Evolutionary conservation across 2,888 invertebrate genomes (phyloP), one percentile per base, ranked within the genome.

Genomic region (Tridacna crocea): DNA sequence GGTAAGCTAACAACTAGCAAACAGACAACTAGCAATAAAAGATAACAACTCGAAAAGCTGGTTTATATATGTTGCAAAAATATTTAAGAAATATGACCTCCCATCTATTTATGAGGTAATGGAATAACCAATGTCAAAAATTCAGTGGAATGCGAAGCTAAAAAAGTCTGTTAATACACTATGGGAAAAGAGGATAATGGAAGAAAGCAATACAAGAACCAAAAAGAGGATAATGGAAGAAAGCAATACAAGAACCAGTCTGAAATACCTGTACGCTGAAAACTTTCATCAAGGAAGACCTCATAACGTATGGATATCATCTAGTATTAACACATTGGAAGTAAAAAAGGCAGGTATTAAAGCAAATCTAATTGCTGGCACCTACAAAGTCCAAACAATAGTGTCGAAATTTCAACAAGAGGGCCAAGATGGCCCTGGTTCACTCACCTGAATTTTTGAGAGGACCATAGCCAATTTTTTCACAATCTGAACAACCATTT

Each of bases 301-400:
- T 36, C 36, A 36, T 22, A 15, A 15, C n/a, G n/a, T 66, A 66
- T 66, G 66, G 66, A 66, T 17, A 19, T 17, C 10, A 10, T 11
- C 66, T 66, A 26, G 66, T 13, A 13, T 15, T 26, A 27, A 66
- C 24, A 26, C 24, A 26, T 0, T 66, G 27, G 15, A 11, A 36
- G 66, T 66, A 13, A 11, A 36, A 66, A 66, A 26, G 26, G 66
- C 66, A 26, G 24, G 66, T 17, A 26, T 66, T 10, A 66, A 66
- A 19, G 66, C 66, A 26, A 66, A n/a, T n/a, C n/a, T n/a, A n/a
- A n/a, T n/a, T n/a, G n/a, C n/a, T n/a, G n/a, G n/a, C n/a, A n/a
- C n/a, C n/a, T n/a, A n/a, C n/a, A n/a, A n/a, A n/a, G n/a, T n/a
- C n/a, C n/a, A n/a, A n/a, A n/a, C n/a, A n/a, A n/a, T n/a, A n/a